Conservation (phyloP, 2,797 vertebrate genomes). For the Melanotaenia maccullochi region DNA sequence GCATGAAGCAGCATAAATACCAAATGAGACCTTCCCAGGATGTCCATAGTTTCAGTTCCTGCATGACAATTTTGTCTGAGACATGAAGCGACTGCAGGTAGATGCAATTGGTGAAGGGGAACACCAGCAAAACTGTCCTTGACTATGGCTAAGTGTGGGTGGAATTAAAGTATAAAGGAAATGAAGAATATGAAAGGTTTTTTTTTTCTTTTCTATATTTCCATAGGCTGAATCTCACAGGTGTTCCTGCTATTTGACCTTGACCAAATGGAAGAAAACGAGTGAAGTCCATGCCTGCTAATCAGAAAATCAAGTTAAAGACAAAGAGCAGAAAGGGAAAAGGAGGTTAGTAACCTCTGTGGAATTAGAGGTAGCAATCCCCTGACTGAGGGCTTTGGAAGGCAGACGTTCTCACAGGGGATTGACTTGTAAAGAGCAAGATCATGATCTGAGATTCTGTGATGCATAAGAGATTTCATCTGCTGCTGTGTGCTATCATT, state of each 20-base stretch:
- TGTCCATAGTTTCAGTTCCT: slow-evolving; percentile 35
- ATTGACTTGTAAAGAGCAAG: slow-evolving; percentile 31
- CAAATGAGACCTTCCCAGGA: slow-evolving; percentile 29
- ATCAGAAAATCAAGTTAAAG: slow-evolving; percentile 52
- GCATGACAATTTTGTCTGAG: slow-evolving; percentile 33
- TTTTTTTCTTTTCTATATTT: slow-evolving; percentile 2
- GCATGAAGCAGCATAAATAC: slow-evolving; percentile 52
- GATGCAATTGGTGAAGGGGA: slow-evolving; percentile 11
- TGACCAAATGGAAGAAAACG: slow-evolving; percentile 62
- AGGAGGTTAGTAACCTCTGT: slow-evolving; percentile 54
- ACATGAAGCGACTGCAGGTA: slow-evolving; percentile 1
- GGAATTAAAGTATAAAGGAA: slow-evolving; percentile 12
- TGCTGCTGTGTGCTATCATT: slow-evolving; percentile 17
- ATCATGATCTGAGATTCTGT: slow-evolving; percentile 39
- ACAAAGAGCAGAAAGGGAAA: slow-evolving; percentile 41
- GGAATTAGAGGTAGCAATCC: slow-evolving; percentile 49
- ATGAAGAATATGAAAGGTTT: slow-evolving; percentile 35
- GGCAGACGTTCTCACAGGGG: slow-evolving; percentile 34
- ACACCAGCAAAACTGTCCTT: slow-evolving; percentile 28
- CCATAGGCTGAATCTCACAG: slow-evolving; percentile 55
- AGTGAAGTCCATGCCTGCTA: slow-evolving; percentile 44
- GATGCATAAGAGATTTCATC: slow-evolving; percentile 36
- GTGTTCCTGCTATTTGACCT: slow-evolving; percentile 64
- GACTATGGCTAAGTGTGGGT: slow-evolving; percentile 37
- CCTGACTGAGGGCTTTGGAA: slow-evolving; percentile 39